These are phyloP conservation scores for Batillaria attramentaria DNA, from an alignment of 1,140 invertebrate genomes.

Conservation along the genomic window DNA sequence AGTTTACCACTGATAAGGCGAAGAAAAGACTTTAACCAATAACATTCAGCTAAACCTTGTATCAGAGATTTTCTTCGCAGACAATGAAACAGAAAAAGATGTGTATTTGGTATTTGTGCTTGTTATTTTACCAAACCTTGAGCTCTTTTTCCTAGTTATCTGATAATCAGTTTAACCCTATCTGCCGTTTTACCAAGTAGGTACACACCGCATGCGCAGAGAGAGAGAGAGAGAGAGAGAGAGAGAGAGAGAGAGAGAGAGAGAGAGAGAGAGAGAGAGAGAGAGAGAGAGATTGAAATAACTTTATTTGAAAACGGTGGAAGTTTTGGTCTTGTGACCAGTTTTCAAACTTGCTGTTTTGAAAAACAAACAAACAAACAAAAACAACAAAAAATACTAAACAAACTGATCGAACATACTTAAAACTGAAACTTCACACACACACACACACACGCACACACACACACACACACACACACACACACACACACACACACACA, in stretches of 20 bases:
- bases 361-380: background rate
- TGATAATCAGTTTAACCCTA: background rate
- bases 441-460: constrained; percentile 23
- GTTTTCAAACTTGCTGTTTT: background rate
- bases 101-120: background rate
- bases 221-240: constrained; percentile 4
- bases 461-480: constrained; percentile 19
- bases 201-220: background rate
- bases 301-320: no score
- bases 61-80: background rate
- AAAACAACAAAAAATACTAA: background rate
- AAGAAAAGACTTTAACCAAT: no score
- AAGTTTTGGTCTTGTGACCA: background rate
- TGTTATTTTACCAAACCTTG: background rate
- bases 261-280: background rate
- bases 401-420: background rate
- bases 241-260: no score
- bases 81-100: background rate
- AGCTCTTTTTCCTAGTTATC: background rate
- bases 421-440: background rate
- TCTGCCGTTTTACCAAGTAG: no score
- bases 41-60: no score
- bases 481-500: constrained; percentile 12
- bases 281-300: background rate
- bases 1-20: no score